Percentiles rank a stretch among this genome's conserved stretches.
Conservation (phyloP, 2,113 vertebrate genomes). For the Pachyramphus minor region DNA sequence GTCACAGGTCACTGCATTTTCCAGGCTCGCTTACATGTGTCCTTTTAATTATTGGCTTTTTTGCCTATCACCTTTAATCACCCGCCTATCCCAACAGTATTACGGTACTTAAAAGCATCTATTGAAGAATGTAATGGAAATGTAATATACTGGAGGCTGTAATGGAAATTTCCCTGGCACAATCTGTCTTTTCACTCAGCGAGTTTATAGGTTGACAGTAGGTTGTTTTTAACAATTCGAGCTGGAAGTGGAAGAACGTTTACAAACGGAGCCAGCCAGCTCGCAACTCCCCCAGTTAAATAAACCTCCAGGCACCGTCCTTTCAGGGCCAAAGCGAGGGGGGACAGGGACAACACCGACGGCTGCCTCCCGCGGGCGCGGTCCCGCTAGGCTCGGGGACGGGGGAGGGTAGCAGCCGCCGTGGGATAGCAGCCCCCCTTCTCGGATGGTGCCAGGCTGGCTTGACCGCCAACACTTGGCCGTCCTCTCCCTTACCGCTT, state of each 20-base stretch:
- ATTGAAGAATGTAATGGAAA: slow-evolving; percentile 55
- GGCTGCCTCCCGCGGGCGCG: neutral
- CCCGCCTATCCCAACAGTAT: neutral
- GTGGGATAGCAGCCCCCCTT: neutral
- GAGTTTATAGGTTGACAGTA: slow-evolving; percentile 55
- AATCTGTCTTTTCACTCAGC: slow-evolving; percentile 53
- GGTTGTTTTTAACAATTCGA: slow-evolving; percentile 54
- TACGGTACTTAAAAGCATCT: slow-evolving; percentile 58
- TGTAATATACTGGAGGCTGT: slow-evolving; percentile 46
- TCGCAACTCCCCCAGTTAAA: neutral
- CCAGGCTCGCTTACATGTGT: neutral
- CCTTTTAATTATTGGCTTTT: slow-evolving; percentile 54
- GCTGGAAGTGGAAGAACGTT: slow-evolving; percentile 14
- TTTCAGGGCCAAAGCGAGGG: neutral
- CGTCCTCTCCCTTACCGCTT: neutral
- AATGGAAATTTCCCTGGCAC: slow-evolving; percentile 62
- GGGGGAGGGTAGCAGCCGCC: neutral
- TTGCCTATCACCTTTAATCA: slow-evolving; percentile 57
- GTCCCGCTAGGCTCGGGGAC: neutral
- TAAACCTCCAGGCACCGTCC: neutral
- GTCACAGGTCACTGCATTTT: neutral
- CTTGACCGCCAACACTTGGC: fast-evolving
- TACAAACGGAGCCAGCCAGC: slow-evolving; percentile 27
- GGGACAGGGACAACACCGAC: too few relatives aligned
- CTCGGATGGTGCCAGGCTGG: neutral